Conservation (phyloP, 2,113 vertebrate genomes). For the Ochotona curzoniae region DNA sequence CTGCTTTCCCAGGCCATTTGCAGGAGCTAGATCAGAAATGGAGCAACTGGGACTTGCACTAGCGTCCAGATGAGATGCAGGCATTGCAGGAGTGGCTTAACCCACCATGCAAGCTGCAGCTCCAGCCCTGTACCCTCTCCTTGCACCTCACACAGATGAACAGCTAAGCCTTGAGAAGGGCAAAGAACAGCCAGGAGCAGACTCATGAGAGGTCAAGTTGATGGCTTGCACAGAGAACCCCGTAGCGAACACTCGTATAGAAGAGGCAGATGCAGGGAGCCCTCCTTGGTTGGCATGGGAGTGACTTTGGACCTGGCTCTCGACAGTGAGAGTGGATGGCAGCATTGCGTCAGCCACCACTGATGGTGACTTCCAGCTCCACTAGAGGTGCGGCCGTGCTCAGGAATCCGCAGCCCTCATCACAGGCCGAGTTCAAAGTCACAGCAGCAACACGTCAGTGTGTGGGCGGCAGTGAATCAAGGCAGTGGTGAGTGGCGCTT, state of each 20-base stretch:
- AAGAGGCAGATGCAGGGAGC: fast-evolving
- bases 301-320: background rate
- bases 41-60: too few species aligned
- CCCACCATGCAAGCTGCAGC: too few species aligned
- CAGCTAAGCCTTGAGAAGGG: background rate
- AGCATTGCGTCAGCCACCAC: slow-evolving; percentile 63
- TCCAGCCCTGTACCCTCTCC: background rate
- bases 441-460: slow-evolving; percentile 79
- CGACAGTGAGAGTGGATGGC: background rate
- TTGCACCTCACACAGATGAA: background rate
- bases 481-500: slow-evolving; percentile 70
- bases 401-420: slow-evolving; percentile 78
- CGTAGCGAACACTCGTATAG: fast-evolving
- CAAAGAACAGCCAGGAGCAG: background rate
- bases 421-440: slow-evolving; percentile 80
- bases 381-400: slow-evolving; percentile 74
- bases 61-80: too few species aligned
- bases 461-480: slow-evolving; percentile 83
- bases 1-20: too few species aligned
- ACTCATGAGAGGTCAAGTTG: fast-evolving
- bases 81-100: too few species aligned
- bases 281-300: fast-evolving
- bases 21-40: too few species aligned
- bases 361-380: slow-evolving; percentile 74
- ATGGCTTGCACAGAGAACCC: too few species aligned